Evolutionary conservation across 2,113 vertebrate species (phyloP).

Genomic region (Amphiprion ocellaris): DNA sequence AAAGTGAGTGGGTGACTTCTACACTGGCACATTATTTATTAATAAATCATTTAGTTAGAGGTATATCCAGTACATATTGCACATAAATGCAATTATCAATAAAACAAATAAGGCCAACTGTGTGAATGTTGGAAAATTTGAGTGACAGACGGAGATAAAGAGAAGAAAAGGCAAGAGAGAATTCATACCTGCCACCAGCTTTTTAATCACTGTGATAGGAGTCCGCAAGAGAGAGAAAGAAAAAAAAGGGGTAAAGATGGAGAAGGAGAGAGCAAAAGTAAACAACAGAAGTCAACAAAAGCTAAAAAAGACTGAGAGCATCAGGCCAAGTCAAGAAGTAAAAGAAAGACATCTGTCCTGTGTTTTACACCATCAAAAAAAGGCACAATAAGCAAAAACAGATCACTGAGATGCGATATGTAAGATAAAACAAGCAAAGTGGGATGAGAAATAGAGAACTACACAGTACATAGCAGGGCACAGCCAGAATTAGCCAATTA

Average conservation of each 20-base stretch:
- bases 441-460: not conserved
- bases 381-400: conserved; percentile 7
- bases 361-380: conserved; percentile 10
- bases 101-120: not conserved
- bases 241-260: conserved; percentile 39
- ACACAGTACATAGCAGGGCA: conserved; percentile 12
- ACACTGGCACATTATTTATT: conserved; percentile 3
- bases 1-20: conserved; percentile 21
- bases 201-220: conserved; percentile 83
- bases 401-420: conserved; percentile 10
- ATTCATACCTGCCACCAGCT: conserved; percentile 83
- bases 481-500: not conserved
- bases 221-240: conserved; percentile 72
- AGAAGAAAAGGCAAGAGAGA: conserved; percentile 56
- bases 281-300: conserved; percentile 70
- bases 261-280: conserved; percentile 62
- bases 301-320: conserved; percentile 43
- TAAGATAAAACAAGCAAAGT: conserved; percentile 34
- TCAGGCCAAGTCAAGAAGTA: conserved; percentile 31
- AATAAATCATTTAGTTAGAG: not conserved
- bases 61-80: not conserved
- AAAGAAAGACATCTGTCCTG: conserved; percentile 18
- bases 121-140: conserved; percentile 20
- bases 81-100: not conserved
- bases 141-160: conserved; percentile 27